phyloP scores from a whole-genome alignment of 2,888 invertebrate species.

The Synanthedon andrenaeformis region DNA sequence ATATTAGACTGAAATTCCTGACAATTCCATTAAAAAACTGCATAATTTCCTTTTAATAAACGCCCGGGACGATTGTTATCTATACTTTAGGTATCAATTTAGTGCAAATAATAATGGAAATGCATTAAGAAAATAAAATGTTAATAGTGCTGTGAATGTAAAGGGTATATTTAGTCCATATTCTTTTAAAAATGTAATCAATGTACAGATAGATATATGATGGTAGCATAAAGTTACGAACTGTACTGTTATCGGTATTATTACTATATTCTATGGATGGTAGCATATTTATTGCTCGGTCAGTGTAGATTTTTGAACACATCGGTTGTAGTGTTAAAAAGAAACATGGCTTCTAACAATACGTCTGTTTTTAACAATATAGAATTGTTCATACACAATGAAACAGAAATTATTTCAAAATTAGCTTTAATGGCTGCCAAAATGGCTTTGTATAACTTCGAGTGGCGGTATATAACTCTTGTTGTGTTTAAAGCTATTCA shows the following conservation, averaged over 20 bases:
- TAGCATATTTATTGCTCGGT: background rate
- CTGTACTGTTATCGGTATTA: too few relatives aligned
- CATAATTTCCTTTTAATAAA: too few relatives aligned
- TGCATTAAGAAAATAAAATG: conserved; percentile 6
- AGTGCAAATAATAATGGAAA: conserved; percentile 4
- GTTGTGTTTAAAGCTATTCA: conserved; percentile 25
- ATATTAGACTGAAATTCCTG: too few relatives aligned
- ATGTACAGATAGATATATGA: background rate
- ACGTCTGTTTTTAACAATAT: background rate
- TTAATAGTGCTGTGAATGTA: background rate
- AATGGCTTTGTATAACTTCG: conserved; percentile 36
- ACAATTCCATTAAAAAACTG: too few relatives aligned
- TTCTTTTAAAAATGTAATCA: background rate
- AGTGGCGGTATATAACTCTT: conserved; percentile 36
- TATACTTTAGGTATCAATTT: background rate
- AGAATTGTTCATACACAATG: background rate
- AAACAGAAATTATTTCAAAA: conserved; percentile 6
- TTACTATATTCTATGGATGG: too few relatives aligned
- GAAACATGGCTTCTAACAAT: background rate
- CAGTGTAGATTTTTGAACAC: background rate
- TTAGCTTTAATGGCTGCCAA: conserved; percentile 32
- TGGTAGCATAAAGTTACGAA: too few relatives aligned
- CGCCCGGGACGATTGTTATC: too few relatives aligned
- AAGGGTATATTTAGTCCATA: background rate
- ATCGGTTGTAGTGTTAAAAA: background rate